Percentiles rank a stretch among this genome's conserved stretches.
phyloP scores from a whole-genome alignment of 2,797 vertebrate genomes.

The Taeniopygia guttata region DNA sequence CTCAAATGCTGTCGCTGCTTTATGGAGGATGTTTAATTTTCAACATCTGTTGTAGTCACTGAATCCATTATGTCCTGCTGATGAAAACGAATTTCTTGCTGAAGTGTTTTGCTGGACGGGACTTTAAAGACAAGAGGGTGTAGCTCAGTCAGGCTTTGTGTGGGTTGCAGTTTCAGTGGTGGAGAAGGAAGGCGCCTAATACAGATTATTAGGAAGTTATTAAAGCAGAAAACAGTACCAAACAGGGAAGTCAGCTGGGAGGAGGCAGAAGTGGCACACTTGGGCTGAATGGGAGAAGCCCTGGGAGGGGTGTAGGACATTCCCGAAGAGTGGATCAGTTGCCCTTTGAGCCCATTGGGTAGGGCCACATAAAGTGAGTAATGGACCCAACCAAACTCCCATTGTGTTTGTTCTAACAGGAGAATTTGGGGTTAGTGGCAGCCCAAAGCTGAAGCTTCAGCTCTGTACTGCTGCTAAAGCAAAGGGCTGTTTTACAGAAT shows the following conservation, averaged over 20 bases:
- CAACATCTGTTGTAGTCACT: background rate
- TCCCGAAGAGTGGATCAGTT: background rate
- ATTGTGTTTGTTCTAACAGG: rapidly evolving
- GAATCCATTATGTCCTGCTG: background rate
- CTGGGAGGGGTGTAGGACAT: background rate
- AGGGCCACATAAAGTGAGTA: rapidly evolving
- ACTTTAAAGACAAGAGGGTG: conserved; percentile 18
- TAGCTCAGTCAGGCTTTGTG: background rate
- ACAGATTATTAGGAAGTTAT: background rate
- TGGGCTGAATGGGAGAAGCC: background rate
- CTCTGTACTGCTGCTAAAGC: background rate
- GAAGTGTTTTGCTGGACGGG: conserved; percentile 37
- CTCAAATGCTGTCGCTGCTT: background rate
- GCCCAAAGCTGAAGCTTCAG: background rate
- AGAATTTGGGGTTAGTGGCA: background rate
- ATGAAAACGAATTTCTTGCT: conserved; percentile 13
- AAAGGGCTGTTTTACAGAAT: background rate
- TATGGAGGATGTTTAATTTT: background rate
- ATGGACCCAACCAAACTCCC: rapidly evolving
- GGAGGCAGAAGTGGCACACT: background rate
- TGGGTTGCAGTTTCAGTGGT: conserved; percentile 2
- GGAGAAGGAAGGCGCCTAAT: background rate
- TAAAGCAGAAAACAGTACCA: background rate
- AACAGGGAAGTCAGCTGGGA: background rate
- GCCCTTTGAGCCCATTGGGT: background rate